phyloP scores from a whole-genome alignment of 1,140 invertebrate genomes.

The Drosophila jambulina region DNA sequence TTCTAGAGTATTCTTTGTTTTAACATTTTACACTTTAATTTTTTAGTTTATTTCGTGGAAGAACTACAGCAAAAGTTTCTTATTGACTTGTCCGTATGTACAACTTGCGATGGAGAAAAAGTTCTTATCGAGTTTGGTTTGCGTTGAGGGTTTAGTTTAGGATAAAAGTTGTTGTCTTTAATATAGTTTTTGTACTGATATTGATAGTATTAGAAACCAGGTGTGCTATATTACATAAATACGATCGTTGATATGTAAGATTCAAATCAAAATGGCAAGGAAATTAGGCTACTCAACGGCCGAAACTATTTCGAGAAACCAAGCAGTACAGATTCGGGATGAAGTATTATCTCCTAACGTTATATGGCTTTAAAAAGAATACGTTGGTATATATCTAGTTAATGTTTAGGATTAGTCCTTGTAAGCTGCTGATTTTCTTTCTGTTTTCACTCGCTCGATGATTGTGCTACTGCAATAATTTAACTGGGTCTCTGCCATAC shows the following conservation, averaged over 20 bases:
- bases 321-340: not conserved
- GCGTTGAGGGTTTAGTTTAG: slow-evolving; percentile 44
- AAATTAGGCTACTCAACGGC: not conserved
- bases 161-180: slow-evolving; percentile 44
- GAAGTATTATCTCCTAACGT: not conserved
- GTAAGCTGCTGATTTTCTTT: slow-evolving; percentile 52
- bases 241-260: slow-evolving; percentile 73
- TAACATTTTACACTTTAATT: slow-evolving; percentile 39
- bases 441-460: slow-evolving; percentile 71
- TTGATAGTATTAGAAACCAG: slow-evolving; percentile 82
- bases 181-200: slow-evolving; percentile 75
- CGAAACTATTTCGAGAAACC: slow-evolving; percentile 10
- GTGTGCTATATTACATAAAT: slow-evolving; percentile 81
- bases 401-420: slow-evolving; percentile 45
- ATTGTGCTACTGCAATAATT: slow-evolving; percentile 77
- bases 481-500: slow-evolving; percentile 39
- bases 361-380: slow-evolving; percentile 11
- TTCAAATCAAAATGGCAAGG: slow-evolving; percentile 43
- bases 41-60: slow-evolving; percentile 56
- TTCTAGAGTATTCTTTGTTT: not conserved
- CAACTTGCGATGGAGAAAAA: slow-evolving; percentile 53
- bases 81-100: slow-evolving; percentile 75
- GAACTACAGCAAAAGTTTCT: slow-evolving; percentile 68
- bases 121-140: slow-evolving; percentile 45
- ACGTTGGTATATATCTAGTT: slow-evolving; percentile 29